Percentiles rank a stretch among this genome's conserved stretches.
These are phyloP conservation scores for Drosophila merina DNA, from an alignment of 2,888 invertebrate genomes.

Conservation along the genomic window DNA sequence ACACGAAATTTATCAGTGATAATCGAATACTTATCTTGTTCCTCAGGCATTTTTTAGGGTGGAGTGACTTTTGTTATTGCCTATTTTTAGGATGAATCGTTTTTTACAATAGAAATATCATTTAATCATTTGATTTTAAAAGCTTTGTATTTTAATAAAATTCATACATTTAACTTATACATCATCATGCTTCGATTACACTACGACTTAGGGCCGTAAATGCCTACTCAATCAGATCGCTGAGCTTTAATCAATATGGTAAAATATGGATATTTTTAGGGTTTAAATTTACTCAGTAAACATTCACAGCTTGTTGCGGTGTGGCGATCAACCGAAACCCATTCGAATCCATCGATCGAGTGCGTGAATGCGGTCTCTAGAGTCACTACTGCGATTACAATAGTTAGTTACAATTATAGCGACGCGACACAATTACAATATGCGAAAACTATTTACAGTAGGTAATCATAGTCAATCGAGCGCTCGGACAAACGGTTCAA, in stretches of 20 bases:
- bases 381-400: constrained; percentile 61
- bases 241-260: constrained; percentile 31
- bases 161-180: constrained; percentile 39
- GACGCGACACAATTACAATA: constrained; percentile 16
- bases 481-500: constrained; percentile 64
- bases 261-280: constrained; percentile 36
- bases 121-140: constrained; percentile 3
- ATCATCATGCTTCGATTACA: constrained; percentile 32
- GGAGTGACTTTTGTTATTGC: neutral
- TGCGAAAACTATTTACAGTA: constrained; percentile 60
- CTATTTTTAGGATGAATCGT: neutral
- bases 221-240: constrained; percentile 35
- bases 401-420: constrained; percentile 46
- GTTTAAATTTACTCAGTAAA: constrained; percentile 74
- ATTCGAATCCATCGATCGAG: constrained; percentile 43
- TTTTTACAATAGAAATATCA: neutral
- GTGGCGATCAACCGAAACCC: constrained; percentile 59
- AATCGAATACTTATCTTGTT: neutral
- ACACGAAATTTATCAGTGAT: constrained; percentile 3
- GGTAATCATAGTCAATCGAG: constrained; percentile 41
- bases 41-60: too few species aligned
- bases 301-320: constrained; percentile 75
- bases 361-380: constrained; percentile 66
- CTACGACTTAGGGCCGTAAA: constrained; percentile 36
- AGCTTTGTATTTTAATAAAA: constrained; percentile 23